Base-by-base conservation (phyloP, 1,140 invertebrate genomes). In the Trichoplusia ni region DNA sequence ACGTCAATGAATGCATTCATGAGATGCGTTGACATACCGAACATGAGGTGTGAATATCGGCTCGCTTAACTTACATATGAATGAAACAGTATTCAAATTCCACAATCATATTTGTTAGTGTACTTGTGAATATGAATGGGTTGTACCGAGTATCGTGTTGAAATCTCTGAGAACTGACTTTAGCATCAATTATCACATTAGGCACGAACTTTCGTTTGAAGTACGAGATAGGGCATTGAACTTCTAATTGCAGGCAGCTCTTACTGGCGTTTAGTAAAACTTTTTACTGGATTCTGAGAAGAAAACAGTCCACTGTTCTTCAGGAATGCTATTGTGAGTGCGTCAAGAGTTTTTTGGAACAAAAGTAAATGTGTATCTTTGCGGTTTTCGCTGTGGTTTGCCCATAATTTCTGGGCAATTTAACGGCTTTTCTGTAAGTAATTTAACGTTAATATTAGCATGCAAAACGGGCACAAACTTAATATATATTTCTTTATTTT, bases 101-200 rank as follows among this genome's bases (percentile, higher is more conserved):
- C 23, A 29, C 8, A 9, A 47, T 23, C 21, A 42, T 58, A 38
- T 58, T 42, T 58, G 37, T 58, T 23, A 29, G 14, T 31, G 38
- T 23, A 29, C 23, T 25, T 23, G 37, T 27, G 11, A 18, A 25
- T 29, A 58, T 58, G 53, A 58, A 58, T 42, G 53, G 38, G 18
- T 8, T 7, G 53, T 23, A 40, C 5, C 23, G 7, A 19, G 9
- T 40, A 19, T 40, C 18, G 14, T 19, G 6, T 46, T 27, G 11
- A n/a, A 27, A 47, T 4, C 44, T 29, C 44, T 47, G 25, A 21
- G 44, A 47, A 47, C 23, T 16, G 13, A 58, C 13, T 58, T 58
- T 58, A 58, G 53, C 37, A 29, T 58, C 53, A 58, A 40, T 58
- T 42, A 58, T 42, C 38, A 42, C 25, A 31, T 42, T 47, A 19